Conservation (phyloP, 2,113 vertebrate species). For the Sciurus niger region DNA sequence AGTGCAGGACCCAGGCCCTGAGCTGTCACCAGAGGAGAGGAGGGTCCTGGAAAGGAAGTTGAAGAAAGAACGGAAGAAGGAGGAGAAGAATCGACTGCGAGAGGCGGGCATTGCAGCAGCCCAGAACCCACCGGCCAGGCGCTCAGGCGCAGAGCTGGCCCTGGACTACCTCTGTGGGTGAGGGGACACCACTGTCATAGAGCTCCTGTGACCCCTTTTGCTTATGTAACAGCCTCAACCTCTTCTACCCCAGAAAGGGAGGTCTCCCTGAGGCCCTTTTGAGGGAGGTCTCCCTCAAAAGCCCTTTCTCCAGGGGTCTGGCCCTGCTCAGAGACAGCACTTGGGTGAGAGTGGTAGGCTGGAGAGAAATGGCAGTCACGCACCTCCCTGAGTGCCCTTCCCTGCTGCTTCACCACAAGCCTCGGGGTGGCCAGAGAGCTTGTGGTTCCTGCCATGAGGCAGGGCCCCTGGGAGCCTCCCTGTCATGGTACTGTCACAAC, state of each 20-base stretch:
- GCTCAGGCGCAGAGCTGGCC: slow-evolving; percentile 80
- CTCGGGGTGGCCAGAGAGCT: too few species aligned
- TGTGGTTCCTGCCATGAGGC: too few species aligned
- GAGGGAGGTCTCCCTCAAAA: neutral
- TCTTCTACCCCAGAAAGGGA: neutral
- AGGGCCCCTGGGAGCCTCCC: too few species aligned
- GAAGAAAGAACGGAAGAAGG: slow-evolving; percentile 90
- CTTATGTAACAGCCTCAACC: neutral
- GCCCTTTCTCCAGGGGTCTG: too few species aligned
- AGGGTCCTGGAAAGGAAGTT: slow-evolving; percentile 89
- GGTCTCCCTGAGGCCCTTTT: neutral
- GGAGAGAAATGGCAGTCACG: too few species aligned
- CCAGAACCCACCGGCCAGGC: neutral
- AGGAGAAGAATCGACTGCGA: slow-evolving; percentile 85
- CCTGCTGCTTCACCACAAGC: too few species aligned
- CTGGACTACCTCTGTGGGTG: slow-evolving; percentile 89
- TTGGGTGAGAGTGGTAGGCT: too few species aligned
- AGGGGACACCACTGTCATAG: neutral
- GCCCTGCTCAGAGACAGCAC: too few species aligned
- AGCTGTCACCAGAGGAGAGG: slow-evolving; percentile 84
- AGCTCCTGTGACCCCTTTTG: too few species aligned
- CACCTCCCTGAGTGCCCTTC: too few species aligned
- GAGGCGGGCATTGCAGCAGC: slow-evolving; percentile 74
- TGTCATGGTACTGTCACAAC: too few species aligned
- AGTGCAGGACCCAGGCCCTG: slow-evolving; percentile 49